A percentile compares a stretch with the other conserved stretches of the same genome.
phyloP scores from a whole-genome alignment of 2,113 vertebrate genomes.

The Hippopotamus amphibius region DNA sequence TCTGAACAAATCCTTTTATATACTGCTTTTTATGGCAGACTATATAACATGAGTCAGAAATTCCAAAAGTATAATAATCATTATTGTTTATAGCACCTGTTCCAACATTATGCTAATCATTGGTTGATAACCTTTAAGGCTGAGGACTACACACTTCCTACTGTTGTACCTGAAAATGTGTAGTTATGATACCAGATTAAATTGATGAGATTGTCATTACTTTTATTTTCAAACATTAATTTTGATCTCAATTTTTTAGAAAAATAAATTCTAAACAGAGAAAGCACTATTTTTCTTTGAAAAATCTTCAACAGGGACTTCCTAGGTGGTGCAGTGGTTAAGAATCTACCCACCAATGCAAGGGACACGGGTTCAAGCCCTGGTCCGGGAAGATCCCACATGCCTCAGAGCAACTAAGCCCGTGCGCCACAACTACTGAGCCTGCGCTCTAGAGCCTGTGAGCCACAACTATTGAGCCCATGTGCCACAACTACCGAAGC shows the following conservation, averaged over 20 bases:
- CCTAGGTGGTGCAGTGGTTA: no score
- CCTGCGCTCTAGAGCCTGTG: no score
- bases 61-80: neutral
- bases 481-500: no score
- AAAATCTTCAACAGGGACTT: no score
- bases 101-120: slow-evolving; percentile 9
- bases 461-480: no score
- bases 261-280: neutral
- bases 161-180: neutral
- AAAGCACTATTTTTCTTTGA: neutral
- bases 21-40: neutral
- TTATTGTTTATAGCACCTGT: neutral
- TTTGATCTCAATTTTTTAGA: slow-evolving; percentile 30
- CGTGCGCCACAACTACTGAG: no score
- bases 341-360: no score
- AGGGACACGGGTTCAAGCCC: no score
- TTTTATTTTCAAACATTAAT: slow-evolving; percentile 51
- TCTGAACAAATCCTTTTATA: slow-evolving; percentile 50
- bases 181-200: neutral
- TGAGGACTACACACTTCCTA: neutral
- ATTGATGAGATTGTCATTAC: neutral
- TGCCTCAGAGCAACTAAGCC: no score
- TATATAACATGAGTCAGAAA: slow-evolving; percentile 48
- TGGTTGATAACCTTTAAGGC: neutral
- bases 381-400: no score